Conservation (phyloP, 2,113 vertebrate genomes). For the Chaetops frenatus region DNA sequence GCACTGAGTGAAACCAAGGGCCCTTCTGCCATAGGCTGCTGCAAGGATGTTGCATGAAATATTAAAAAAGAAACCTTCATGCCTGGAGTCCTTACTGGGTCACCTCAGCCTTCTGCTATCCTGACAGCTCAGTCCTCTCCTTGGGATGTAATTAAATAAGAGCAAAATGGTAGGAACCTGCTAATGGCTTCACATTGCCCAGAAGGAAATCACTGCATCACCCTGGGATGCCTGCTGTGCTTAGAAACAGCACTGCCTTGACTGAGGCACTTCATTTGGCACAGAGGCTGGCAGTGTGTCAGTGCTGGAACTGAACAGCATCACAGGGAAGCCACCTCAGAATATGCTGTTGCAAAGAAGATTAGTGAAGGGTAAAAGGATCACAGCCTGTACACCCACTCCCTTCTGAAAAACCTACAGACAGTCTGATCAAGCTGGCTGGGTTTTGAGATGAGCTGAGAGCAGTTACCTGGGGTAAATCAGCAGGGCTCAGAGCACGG, state of each 20-base stretch:
- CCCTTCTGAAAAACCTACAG: not conserved
- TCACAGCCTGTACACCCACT: not conserved
- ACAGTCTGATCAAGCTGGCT: not conserved
- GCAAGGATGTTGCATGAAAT: not conserved
- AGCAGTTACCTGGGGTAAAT: not conserved
- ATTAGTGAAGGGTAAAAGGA: not conserved
- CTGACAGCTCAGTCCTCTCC: not conserved
- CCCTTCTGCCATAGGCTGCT: not conserved
- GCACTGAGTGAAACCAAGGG: not conserved
- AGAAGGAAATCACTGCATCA: constrained; percentile 2
- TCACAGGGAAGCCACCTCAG: not conserved
- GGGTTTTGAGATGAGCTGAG: not conserved
- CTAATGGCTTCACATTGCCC: not conserved
- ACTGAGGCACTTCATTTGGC: constrained; percentile 37
- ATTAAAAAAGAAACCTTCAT: constrained; percentile 3
- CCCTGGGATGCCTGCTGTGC: constrained; percentile 24
- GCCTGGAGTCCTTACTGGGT: constrained; percentile 28
- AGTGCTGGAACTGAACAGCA: not conserved
- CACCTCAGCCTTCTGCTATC: constrained; percentile 12
- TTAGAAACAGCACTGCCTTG: constrained; percentile 35
- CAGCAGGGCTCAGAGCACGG: not conserved
- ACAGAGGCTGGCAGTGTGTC: not conserved
- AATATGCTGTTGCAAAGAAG: not conserved
- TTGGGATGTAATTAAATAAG: constrained; percentile 40
- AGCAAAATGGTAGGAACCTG: not conserved